These are phyloP conservation scores for Eclectus roratus DNA, from an alignment of 2,113 vertebrate genomes.

Conservation along the genomic window DNA sequence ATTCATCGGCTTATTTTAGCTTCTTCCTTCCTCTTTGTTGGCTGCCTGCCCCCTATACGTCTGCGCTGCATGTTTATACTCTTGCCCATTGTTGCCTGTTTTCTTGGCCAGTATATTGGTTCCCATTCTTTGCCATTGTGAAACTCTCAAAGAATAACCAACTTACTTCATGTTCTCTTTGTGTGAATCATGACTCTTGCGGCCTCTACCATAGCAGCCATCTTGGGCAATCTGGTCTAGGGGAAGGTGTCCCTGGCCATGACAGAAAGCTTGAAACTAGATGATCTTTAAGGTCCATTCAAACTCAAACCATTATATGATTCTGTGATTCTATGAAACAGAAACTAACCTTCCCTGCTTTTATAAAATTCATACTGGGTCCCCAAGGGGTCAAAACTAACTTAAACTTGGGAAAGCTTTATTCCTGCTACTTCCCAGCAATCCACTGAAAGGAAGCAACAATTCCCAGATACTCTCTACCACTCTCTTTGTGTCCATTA, in stretches of 20 bases:
- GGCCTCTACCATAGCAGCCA: neutral
- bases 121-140: constrained; percentile 48
- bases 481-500: neutral
- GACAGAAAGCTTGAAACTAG: neutral
- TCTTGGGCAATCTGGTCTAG: neutral
- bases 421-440: neutral
- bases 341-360: neutral
- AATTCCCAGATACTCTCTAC: neutral
- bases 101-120: constrained; percentile 13
- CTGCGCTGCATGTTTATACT: constrained; percentile 23
- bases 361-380: neutral
- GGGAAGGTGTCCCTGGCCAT: neutral
- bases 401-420: neutral
- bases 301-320: neutral
- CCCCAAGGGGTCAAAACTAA: neutral
- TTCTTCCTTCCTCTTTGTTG: constrained; percentile 61
- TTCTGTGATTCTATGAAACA: neutral
- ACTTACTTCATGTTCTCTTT: neutral
- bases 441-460: neutral
- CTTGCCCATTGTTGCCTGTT: constrained; percentile 40
- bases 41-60: constrained; percentile 1
- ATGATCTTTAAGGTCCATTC: neutral
- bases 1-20: constrained; percentile 58
- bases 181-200: neutral
- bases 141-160: constrained; percentile 24